Evolutionary conservation across 2,888 invertebrate species (phyloP).

Genomic region (Lissonota sp.): DNA sequence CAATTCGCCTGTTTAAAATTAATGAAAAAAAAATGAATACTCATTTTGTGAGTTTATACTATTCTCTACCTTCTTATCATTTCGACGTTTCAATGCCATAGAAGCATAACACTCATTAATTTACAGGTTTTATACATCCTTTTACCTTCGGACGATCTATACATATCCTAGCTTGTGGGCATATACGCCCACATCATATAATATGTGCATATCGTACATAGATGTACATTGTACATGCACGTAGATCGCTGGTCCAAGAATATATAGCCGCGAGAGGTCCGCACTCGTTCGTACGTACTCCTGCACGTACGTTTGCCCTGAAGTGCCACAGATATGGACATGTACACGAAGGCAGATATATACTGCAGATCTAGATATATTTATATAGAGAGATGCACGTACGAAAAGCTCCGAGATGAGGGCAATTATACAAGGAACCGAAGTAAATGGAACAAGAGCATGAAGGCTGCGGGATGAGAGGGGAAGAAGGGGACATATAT

Average conservation of each 20-base stretch:
- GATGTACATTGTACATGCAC: neutral
- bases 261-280: constrained; percentile 6
- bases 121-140: neutral
- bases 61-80: too few relatives aligned
- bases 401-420: constrained; percentile 13
- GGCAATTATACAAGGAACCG: constrained; percentile 26
- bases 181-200: too few relatives aligned
- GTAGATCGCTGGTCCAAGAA: neutral
- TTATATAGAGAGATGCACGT: neutral
- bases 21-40: too few relatives aligned
- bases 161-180: too few relatives aligned
- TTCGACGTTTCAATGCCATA: too few relatives aligned
- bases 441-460: constrained; percentile 6
- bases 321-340: neutral
- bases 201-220: neutral
- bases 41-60: too few relatives aligned
- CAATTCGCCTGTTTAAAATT: too few relatives aligned
- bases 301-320: constrained; percentile 3
- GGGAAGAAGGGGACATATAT: neutral
- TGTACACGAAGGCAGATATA: neutral
- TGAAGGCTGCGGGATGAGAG: constrained; percentile 13
- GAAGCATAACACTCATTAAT: too few relatives aligned
- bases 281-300: constrained; percentile 14
- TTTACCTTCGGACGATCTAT: neutral
- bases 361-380: neutral